Evolutionary conservation across 2,888 invertebrate genomes (phyloP), one percentile per base, ranked within the genome.

Genomic region (Myopa testacea): DNA sequence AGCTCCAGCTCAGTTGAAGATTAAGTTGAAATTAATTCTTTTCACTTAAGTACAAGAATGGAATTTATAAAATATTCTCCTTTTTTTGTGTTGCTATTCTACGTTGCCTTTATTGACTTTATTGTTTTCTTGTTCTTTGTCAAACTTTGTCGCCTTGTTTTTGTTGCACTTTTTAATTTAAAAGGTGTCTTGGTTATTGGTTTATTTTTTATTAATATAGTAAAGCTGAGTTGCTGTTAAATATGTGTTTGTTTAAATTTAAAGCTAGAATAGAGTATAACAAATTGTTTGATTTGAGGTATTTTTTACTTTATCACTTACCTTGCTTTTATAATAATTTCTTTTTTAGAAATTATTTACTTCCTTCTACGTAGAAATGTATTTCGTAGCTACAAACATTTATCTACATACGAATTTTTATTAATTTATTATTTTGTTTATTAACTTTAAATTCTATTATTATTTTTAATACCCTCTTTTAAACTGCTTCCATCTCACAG

Each of bases 1-100:
- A 65, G 19, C 63, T 75, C 37, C 16, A 65, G 75, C 75, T 52
- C 75, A 62, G 79, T 80, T 80, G 78, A 78, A 82, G 81, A 82
- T 82, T 82, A 82, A 82, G 81, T 80, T 80, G 81, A 82, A 82
- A 82, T 82, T 82, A 82, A 82, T 82, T 82, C 81, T 82, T 81
- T 82, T 82, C 80, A 82, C 81, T 82, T 82, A 81, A 80, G 80
- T 81, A 81, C 81, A 81, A 80, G 82, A 82, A 80, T 82, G 82
- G 81, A 78, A 80, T 81, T 82, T 81, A 82, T 82, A 81, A 82
- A 82, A 82, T 81, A 82, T 80, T 80, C 50, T 69, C 12, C 19
- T 69, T 45, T 45, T 45, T 40, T 12, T 67, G 37, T 37, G 10
- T 1, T 40, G 14, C 26, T 65, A 4, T 4, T 65, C 6, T 65